These are phyloP conservation scores for Staurois parvus DNA, from an alignment of 2,797 vertebrate species.

Conservation along the genomic window DNA sequence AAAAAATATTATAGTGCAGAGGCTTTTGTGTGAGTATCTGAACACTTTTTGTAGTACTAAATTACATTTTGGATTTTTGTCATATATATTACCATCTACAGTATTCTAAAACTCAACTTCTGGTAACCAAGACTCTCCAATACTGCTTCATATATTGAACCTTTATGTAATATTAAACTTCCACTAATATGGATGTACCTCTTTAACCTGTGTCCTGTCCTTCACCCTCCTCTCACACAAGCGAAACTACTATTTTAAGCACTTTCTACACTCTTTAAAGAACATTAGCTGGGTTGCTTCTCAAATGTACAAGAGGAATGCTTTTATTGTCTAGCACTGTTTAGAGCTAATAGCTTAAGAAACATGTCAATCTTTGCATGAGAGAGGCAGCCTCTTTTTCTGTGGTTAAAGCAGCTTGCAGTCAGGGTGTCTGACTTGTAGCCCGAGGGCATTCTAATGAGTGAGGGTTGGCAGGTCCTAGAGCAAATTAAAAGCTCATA, in stretches of 20 bases:
- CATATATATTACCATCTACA: too few species aligned
- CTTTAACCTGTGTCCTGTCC: slow-evolving; percentile 17
- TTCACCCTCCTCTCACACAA: slow-evolving; percentile 5
- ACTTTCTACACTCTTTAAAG: slow-evolving; percentile 26
- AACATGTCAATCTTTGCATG: slow-evolving; percentile 21
- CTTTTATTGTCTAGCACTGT: slow-evolving; percentile 23
- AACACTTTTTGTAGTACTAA: too few species aligned
- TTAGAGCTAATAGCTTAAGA: slow-evolving; percentile 32
- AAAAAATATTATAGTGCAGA: too few species aligned
- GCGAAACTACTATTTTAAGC: slow-evolving; percentile 15
- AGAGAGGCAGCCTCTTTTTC: slow-evolving; percentile 11
- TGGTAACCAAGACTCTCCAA: too few species aligned
- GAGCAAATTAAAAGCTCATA: neutral
- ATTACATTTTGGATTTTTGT: too few species aligned
- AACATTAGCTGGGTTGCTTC: slow-evolving; percentile 12
- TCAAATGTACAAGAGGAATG: slow-evolving; percentile 35
- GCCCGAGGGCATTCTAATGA: slow-evolving; percentile 22
- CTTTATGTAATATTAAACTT: neutral
- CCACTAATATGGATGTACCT: neutral
- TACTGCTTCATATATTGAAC: neutral
- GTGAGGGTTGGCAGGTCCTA: slow-evolving; percentile 11
- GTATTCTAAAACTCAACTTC: too few species aligned
- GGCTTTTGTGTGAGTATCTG: too few species aligned
- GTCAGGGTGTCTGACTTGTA: slow-evolving; percentile 41
- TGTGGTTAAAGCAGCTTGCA: slow-evolving; percentile 37